A percentile compares a stretch with the other conserved stretches of the same genome.
Evolutionary conservation across 2,113 vertebrate genomes (phyloP).

Genomic region (Struthio camelus): DNA sequence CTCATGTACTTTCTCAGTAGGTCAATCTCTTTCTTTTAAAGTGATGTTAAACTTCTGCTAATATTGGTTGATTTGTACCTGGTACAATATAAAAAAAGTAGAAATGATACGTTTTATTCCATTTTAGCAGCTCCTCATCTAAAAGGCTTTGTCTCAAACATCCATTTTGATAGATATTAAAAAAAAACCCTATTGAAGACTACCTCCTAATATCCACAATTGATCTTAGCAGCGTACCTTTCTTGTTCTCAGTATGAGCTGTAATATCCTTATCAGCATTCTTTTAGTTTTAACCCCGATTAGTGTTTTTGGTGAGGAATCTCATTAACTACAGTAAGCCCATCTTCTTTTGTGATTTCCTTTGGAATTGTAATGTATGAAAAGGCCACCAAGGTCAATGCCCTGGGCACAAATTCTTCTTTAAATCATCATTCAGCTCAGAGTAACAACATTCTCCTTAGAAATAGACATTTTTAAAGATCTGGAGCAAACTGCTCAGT

Average conservation of each 20-base stretch:
- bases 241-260: slow-evolving; percentile 81
- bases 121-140: slow-evolving; percentile 50
- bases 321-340: slow-evolving; percentile 80
- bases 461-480: slow-evolving; percentile 50
- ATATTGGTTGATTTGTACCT: slow-evolving; percentile 81
- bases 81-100: slow-evolving; percentile 56
- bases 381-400: slow-evolving; percentile 79
- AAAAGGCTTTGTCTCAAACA: slow-evolving; percentile 74
- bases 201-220: slow-evolving; percentile 79
- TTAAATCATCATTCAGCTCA: slow-evolving; percentile 74
- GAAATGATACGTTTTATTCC: slow-evolving; percentile 54
- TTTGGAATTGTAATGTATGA: slow-evolving; percentile 80
- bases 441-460: slow-evolving; percentile 41
- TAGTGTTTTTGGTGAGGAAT: slow-evolving; percentile 82
- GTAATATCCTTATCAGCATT: slow-evolving; percentile 86
- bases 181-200: slow-evolving; percentile 73
- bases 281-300: slow-evolving; percentile 86
- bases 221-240: slow-evolving; percentile 80
- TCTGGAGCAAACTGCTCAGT: slow-evolving; percentile 6
- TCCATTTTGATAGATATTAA: slow-evolving; percentile 72
- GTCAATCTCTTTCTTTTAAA: slow-evolving; percentile 87
- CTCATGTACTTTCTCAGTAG: slow-evolving; percentile 88
- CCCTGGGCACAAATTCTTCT: slow-evolving; percentile 80
- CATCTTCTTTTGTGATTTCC: slow-evolving; percentile 82
- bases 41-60: slow-evolving; percentile 87